Evolutionary conservation across 2,797 vertebrate species (phyloP).

Genomic region (Selene dorsalis): DNA sequence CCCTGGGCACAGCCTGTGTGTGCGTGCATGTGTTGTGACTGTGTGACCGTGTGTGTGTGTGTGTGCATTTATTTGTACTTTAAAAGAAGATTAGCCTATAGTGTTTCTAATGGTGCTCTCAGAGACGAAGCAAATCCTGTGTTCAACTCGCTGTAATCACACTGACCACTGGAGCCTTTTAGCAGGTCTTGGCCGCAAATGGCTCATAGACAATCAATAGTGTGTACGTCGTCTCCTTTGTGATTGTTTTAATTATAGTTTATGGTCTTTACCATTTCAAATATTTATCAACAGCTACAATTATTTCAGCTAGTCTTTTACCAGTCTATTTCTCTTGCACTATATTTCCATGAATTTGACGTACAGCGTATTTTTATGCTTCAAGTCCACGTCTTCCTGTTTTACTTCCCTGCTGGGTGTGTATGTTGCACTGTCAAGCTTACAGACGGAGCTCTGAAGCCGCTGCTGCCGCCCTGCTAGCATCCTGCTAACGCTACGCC

Average conservation of each 20-base stretch:
- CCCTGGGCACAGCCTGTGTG: slow-evolving; percentile 64
- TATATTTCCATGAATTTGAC: background rate
- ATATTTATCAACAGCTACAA: background rate
- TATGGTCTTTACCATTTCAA: background rate
- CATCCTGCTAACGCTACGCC: background rate
- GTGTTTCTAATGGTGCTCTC: slow-evolving; percentile 44
- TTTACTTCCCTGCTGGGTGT: background rate
- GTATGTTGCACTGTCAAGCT: background rate
- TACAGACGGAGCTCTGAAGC: background rate
- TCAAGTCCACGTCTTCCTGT: background rate
- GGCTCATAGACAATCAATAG: background rate
- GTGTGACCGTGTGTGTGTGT: slow-evolving; percentile 7
- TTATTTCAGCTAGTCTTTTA: background rate
- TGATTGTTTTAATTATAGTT: background rate
- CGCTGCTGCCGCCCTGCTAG: background rate
- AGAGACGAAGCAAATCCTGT: slow-evolving; percentile 28
- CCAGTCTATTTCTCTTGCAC: background rate
- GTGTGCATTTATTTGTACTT: slow-evolving; percentile 33
- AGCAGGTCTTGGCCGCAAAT: slow-evolving; percentile 4
- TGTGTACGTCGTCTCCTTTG: background rate
- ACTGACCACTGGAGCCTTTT: slow-evolving; percentile 17
- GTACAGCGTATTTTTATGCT: background rate
- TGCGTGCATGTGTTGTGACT: slow-evolving; percentile 4
- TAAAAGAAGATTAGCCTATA: slow-evolving; percentile 54
- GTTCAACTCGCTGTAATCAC: slow-evolving; percentile 32